Base-by-base conservation (phyloP, 2,888 invertebrate species). In the Parnassius glacialis region DNA sequence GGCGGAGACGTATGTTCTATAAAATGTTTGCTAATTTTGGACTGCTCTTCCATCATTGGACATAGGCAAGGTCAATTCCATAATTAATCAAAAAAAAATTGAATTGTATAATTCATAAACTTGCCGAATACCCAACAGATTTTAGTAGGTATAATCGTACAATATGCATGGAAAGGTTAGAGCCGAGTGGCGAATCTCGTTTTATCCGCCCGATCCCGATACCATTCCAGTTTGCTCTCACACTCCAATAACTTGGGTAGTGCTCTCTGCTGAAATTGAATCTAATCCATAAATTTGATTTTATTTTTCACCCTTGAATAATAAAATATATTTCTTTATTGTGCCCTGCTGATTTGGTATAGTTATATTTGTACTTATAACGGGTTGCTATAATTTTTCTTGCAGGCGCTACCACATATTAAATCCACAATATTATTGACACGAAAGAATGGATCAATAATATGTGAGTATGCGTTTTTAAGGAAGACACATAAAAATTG, bases 141-240 rank as follows among this genome's bases (percentile, higher is more conserved):
- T 7, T 16, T 34, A 34, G 34, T 3, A 25, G 3, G 5, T 7
- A 5, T 34, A 34, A 3, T 34, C 34, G 7, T 34, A 34, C 34
- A 7, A 59, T 52, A 53, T 54, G 54, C 60, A 60, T 54, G 50
- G n/a, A 54, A n/a, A 44, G n/a, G 42, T 59, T 11, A 1, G 25
- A 16, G 16, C 13, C 11, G 43, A 60, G 50, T 59, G 59, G 25
- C 20, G 13, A 48, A 54, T 48, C 60, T 25, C 50, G 60, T 50
- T 50, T 10, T 42, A 16, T 3, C 20, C 52, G 52, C 57, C 52
- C 57, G 61, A 61, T 47, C 57, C 13, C 57, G 61, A 61, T 47
- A 52, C 13, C 47, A 42, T 52, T 52, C 0, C 11, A 10, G 57
- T 57, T 57, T 57, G 56, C 57, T 20, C 47, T 42, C 51, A 52